These are phyloP conservation scores for Orthosia gracilis DNA, from an alignment of 2,888 invertebrate species.

Conservation along the genomic window DNA sequence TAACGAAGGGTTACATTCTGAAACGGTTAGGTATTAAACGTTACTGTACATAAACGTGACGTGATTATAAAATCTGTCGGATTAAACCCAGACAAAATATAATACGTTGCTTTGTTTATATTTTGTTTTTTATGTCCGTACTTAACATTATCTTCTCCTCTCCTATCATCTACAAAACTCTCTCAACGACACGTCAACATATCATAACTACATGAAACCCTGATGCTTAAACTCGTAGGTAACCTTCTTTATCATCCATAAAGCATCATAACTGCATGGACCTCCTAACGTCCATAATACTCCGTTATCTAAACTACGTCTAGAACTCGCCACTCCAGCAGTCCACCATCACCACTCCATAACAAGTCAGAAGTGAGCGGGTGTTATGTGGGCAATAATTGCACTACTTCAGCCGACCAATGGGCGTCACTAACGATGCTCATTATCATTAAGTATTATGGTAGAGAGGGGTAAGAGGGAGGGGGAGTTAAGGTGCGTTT, in stretches of 20 bases:
- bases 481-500: not conserved
- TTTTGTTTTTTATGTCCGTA: not conserved
- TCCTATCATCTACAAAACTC: not conserved
- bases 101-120: not conserved
- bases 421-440: conserved; percentile 52
- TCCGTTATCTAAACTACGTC: conserved; percentile 42
- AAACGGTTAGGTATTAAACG: too few species aligned
- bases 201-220: not conserved
- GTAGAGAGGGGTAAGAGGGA: not conserved
- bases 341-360: conserved; percentile 19
- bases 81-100: not conserved
- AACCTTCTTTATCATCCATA: conserved; percentile 1
- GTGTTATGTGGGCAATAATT: conserved; percentile 65
- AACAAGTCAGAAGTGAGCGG: conserved; percentile 59
- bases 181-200: not conserved
- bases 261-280: not conserved
- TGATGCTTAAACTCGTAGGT: too few species aligned
- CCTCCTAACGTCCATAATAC: not conserved
- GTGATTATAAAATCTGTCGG: not conserved
- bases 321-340: conserved; percentile 23
- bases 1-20: too few species aligned
- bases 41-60: not conserved
- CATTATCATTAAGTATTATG: conserved; percentile 54
- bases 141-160: not conserved
- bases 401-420: conserved; percentile 55